phyloP scores from a whole-genome alignment of 2,888 invertebrate species.

The Leptopilina drosophilae region DNA sequence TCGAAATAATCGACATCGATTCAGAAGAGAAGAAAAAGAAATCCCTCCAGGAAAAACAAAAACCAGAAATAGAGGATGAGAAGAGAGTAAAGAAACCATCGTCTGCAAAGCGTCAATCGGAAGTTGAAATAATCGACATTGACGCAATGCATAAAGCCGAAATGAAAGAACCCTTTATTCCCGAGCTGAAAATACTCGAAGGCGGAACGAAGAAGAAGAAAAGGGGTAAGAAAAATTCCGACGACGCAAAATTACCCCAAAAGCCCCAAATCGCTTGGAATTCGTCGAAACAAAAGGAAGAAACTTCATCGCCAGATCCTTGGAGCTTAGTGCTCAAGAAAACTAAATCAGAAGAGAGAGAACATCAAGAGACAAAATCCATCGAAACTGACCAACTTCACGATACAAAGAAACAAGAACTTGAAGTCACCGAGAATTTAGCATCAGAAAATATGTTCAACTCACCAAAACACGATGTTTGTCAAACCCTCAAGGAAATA shows the following conservation, averaged over 20 bases:
- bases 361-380: constrained; percentile 49
- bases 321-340: constrained; percentile 64
- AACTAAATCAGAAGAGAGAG: constrained; percentile 50
- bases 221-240: constrained; percentile 54
- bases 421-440: no score
- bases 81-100: constrained; percentile 38
- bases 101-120: constrained; percentile 45
- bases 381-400: background rate
- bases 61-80: background rate
- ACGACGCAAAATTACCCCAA: constrained; percentile 1
- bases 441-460: no score
- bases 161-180: constrained; percentile 1
- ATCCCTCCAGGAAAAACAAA: no score
- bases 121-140: constrained; percentile 58
- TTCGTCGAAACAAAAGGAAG: constrained; percentile 44
- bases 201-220: constrained; percentile 58
- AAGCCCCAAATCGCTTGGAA: constrained; percentile 10
- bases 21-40: constrained; percentile 30
- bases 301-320: constrained; percentile 41
- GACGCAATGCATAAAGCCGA: constrained; percentile 49
- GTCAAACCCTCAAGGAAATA: no score
- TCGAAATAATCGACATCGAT: no score
- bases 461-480: no score
- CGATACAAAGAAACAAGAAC: background rate
- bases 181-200: constrained; percentile 67